phyloP scores from a whole-genome alignment of 2,888 invertebrate species.

The Thereva nobilitata region DNA sequence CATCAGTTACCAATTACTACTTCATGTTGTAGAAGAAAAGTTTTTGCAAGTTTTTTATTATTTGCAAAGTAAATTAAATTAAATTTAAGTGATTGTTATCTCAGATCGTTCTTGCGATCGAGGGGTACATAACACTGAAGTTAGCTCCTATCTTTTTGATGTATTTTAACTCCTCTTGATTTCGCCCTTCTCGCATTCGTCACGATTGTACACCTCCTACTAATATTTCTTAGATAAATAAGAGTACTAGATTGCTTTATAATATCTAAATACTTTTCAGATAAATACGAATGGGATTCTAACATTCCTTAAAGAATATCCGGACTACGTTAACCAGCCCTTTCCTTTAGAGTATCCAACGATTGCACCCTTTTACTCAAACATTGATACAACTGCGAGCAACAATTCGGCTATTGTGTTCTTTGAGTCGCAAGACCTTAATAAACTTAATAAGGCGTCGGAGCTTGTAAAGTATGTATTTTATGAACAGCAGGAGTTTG shows the following conservation, averaged over 20 bases:
- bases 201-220: too few relatives aligned
- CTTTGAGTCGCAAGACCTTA: constrained; percentile 67
- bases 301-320: constrained; percentile 86
- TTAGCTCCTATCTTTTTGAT: too few relatives aligned
- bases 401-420: constrained; percentile 69
- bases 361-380: constrained; percentile 89
- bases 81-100: too few relatives aligned
- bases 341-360: constrained; percentile 88
- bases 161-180: too few relatives aligned
- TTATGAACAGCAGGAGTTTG: constrained; percentile 71
- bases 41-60: too few relatives aligned
- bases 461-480: constrained; percentile 75
- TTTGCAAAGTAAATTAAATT: too few relatives aligned
- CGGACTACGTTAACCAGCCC: constrained; percentile 82
- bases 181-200: too few relatives aligned
- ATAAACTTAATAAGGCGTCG: constrained; percentile 68
- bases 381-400: constrained; percentile 75
- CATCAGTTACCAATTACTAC: too few relatives aligned
- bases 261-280: constrained; percentile 59
- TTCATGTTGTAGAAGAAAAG: too few relatives aligned
- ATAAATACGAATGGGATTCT: constrained; percentile 89
- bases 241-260: background rate
- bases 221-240: too few relatives aligned
- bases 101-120: too few relatives aligned
- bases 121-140: too few relatives aligned